Conservation (phyloP, 1,140 invertebrate species). For the Manduca sexta region DNA sequence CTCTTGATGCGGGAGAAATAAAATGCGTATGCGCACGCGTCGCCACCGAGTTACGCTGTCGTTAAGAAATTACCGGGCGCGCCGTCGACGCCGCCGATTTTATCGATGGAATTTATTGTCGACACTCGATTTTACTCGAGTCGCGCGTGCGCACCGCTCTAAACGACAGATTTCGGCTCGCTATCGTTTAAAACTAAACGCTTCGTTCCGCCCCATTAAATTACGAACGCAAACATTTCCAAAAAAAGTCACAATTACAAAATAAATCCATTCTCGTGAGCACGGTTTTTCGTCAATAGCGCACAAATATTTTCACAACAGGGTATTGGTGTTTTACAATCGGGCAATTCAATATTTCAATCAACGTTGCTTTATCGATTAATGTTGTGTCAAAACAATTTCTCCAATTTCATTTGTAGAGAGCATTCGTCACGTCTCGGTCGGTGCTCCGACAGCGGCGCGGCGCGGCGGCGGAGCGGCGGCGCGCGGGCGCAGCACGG, state of each 20-base stretch:
- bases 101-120: constrained; percentile 71
- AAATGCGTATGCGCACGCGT: constrained; percentile 68
- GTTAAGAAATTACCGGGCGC: constrained; percentile 65
- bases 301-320: no score
- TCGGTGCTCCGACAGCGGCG: neutral
- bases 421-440: constrained; percentile 27
- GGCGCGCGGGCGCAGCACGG: constrained; percentile 41
- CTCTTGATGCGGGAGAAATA: constrained; percentile 59
- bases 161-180: neutral
- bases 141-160: constrained; percentile 38
- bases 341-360: no score
- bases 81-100: constrained; percentile 62
- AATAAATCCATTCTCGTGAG: no score
- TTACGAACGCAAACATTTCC: no score
- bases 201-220: no score
- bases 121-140: constrained; percentile 34
- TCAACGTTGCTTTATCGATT: constrained; percentile 6
- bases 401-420: constrained; percentile 36
- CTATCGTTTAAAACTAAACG: no score
- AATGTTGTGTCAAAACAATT: constrained; percentile 40
- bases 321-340: no score
- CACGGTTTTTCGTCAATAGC: no score
- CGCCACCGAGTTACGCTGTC: constrained; percentile 70
- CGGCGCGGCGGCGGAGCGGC: constrained; percentile 1
- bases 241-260: no score